Conservation (phyloP, 2,113 vertebrate genomes). For the Cyphomyrus discorhynchus region DNA sequence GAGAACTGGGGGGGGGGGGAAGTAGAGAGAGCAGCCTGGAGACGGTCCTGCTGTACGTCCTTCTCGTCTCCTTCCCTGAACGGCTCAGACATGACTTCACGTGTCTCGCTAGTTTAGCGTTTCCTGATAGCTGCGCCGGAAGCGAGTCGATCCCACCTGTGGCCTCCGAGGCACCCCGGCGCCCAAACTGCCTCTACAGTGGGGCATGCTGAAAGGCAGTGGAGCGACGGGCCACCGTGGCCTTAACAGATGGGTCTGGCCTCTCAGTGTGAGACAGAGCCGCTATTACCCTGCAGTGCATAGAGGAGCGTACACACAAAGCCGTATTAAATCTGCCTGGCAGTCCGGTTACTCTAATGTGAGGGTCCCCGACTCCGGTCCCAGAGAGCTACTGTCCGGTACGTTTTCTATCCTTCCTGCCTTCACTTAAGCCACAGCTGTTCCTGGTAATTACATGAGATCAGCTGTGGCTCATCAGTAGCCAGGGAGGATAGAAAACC, state of each 20-base stretch:
- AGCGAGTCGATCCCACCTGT: constrained; percentile 1
- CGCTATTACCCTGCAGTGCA: background rate
- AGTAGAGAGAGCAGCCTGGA: background rate
- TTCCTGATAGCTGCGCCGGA: background rate
- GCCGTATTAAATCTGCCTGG: background rate
- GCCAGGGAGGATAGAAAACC: background rate
- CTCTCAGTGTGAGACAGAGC: background rate
- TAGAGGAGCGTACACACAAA: background rate
- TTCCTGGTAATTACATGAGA: background rate
- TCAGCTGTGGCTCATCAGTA: background rate
- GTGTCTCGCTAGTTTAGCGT: background rate
- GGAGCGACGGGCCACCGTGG: background rate
- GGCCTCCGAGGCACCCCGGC: background rate
- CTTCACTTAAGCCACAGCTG: background rate
- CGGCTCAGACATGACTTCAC: background rate
- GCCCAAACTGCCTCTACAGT: background rate
- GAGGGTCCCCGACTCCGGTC: background rate
- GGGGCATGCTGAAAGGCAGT: background rate
- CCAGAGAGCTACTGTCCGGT: background rate
- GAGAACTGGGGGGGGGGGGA: background rate
- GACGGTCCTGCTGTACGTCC: background rate
- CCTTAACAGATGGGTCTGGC: background rate
- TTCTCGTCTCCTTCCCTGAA: background rate
- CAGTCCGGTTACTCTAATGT: background rate
- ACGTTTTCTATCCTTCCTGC: background rate